Evolutionary conservation across 2,888 invertebrate species (phyloP).

Genomic region (Hylaea fasciaria): DNA sequence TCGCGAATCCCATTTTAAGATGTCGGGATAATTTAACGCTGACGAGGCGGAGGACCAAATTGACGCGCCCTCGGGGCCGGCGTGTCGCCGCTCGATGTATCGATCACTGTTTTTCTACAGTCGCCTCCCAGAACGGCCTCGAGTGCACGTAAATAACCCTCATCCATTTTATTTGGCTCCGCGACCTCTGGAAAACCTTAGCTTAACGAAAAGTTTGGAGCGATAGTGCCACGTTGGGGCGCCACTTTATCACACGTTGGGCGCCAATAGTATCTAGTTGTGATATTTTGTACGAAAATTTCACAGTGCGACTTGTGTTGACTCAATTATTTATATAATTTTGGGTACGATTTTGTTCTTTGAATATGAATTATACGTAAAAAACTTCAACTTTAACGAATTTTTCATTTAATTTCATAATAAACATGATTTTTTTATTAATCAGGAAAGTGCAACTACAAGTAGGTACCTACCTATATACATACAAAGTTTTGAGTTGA

Average conservation of each 20-base stretch:
- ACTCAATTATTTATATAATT: no score
- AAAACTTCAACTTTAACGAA: no score
- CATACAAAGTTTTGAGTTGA: no score
- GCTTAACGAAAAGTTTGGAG: slow-evolving; percentile 52
- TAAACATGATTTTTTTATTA: no score
- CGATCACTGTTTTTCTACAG: slow-evolving; percentile 71
- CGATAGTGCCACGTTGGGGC: slow-evolving; percentile 51
- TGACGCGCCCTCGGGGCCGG: slow-evolving; percentile 76
- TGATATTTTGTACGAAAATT: slow-evolving; percentile 5
- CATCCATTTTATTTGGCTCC: slow-evolving; percentile 61
- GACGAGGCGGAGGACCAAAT: slow-evolving; percentile 79
- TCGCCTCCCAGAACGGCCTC: slow-evolving; percentile 62
- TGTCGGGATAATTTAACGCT: slow-evolving; percentile 83
- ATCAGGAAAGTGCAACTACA: no score
- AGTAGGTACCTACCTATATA: no score
- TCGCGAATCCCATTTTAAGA: slow-evolving; percentile 84
- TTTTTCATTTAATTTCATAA: no score
- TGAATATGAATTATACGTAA: no score
- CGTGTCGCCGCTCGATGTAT: slow-evolving; percentile 68
- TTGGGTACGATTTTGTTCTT: no score
- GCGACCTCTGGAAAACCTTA: slow-evolving; percentile 59
- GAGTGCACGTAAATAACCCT: slow-evolving; percentile 72
- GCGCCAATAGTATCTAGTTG: slow-evolving; percentile 29
- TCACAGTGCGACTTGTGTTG: no score
- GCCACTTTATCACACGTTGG: slow-evolving; percentile 50